Evolutionary conservation across 1,140 invertebrate species (phyloP).

Genomic region (Sycophila sp.): DNA sequence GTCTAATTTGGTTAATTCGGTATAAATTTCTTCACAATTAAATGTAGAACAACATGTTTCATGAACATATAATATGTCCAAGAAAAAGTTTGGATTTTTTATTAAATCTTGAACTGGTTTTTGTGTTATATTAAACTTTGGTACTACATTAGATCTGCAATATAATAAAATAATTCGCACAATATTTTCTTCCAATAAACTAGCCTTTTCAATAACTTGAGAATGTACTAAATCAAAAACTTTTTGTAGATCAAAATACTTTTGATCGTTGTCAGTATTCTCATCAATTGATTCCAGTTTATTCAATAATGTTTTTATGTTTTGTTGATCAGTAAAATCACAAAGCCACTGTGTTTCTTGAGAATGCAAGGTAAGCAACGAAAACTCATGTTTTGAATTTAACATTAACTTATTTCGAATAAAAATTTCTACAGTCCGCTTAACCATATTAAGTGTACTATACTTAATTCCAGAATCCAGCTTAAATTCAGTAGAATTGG

Average conservation of each 20-base stretch:
- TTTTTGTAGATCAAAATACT: slow-evolving; percentile 5
- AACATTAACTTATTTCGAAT: slow-evolving; percentile 6
- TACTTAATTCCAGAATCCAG: background rate
- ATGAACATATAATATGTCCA: slow-evolving; percentile 21
- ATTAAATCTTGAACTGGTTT: background rate
- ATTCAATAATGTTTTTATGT: slow-evolving; percentile 3
- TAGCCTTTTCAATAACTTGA: background rate
- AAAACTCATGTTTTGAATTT: slow-evolving; percentile 17
- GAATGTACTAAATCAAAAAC: slow-evolving; percentile 9
- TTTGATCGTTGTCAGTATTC: background rate
- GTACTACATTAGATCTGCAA: background rate
- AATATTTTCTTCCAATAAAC: background rate
- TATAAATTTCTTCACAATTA: slow-evolving; percentile 17
- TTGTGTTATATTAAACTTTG: background rate
- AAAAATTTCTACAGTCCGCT: slow-evolving; percentile 17
- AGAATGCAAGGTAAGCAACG: background rate
- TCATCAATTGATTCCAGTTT: background rate
- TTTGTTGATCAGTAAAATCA: background rate
- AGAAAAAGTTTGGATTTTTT: background rate
- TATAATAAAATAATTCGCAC: slow-evolving; percentile 19
- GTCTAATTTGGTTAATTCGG: background rate
- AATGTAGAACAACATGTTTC: background rate
- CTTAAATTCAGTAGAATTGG: background rate
- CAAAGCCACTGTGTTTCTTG: background rate
- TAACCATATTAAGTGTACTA: background rate